These are phyloP conservation scores for Ptilorrhoa leucosticta DNA, from an alignment of 2,113 vertebrate species.

Conservation along the genomic window DNA sequence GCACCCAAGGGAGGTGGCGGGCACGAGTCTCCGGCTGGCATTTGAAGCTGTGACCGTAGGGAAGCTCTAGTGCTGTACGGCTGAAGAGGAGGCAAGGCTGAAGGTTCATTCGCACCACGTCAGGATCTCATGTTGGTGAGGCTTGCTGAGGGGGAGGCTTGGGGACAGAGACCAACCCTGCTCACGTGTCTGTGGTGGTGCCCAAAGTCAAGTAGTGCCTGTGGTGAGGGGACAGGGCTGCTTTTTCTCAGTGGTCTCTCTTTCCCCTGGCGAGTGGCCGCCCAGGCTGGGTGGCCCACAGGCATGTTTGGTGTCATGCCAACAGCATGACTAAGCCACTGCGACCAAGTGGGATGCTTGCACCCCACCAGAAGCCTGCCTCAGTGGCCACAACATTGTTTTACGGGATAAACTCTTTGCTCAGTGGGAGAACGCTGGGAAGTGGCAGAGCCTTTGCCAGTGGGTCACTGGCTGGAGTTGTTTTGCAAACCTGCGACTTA, in stretches of 20 bases:
- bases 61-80: neutral
- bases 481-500: neutral
- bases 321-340: neutral
- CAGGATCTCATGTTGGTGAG: neutral
- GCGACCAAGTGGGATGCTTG: neutral
- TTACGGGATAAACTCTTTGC: neutral
- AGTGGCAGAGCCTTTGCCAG: neutral
- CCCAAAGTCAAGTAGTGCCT: neutral
- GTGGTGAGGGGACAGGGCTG: accelerated
- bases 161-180: neutral
- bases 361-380: neutral
- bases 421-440: neutral
- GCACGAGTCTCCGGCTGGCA: neutral
- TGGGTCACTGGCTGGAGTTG: neutral
- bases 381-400: neutral
- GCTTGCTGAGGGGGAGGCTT: neutral
- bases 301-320: neutral
- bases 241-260: neutral
- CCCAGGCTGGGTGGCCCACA: neutral
- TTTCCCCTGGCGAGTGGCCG: neutral
- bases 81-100: neutral
- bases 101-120: neutral
- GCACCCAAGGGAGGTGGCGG: accelerated
- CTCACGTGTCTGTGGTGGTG: accelerated
- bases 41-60: neutral